Base-by-base conservation (phyloP, 2,888 invertebrate species). In the Trisateles emortualis region DNA sequence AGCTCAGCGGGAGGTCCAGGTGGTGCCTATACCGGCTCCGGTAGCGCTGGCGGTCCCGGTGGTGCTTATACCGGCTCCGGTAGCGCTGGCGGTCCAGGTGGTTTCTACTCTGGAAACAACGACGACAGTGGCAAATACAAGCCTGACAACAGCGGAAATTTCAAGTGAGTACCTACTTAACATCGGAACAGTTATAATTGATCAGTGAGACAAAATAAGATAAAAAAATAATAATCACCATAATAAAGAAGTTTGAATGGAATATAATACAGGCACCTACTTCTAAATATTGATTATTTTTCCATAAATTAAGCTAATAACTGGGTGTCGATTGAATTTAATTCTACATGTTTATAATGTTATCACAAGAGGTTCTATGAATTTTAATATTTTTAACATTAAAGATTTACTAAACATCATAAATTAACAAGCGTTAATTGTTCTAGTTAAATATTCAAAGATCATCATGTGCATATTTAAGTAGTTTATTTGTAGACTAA, bases 81-180 rank as follows among this genome's bases (percentile, higher is more conserved):
- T n/a, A 43, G 19, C 3, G 50, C 43, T 38, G 68, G 68, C 2
- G 68, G 68, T 8, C 47, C 68, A 13, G 69, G 69, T 13, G 69
- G 69, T 4, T 41, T 54, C n/a, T 81, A 82, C 69, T 53, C 17
- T 0, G 52, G 47, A 1, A 69, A 70, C 38, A 63, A 52, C 32
- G 71, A 74, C 11, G 72, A 67, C n/a, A 64, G 55, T 17, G 80
- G 80, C 47, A 78, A 63, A 52, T 84, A 84, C 76, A 83, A 68
- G 48, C 83, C 81, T 30, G 74, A 76, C 46, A 62, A 62, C 59
- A 73, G 60, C 38, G 78, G 77, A 22, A 54, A 42, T 52, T 78
- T 53, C 55, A 62, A 69, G 84, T 84, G 44, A 76, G 72, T 67
- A 52, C 6, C 13, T 30, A 1, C n/a, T 24, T 22, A n/a, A 24